phyloP scores from a whole-genome alignment of 2,888 invertebrate species.

The Ormyrus pomaceus region DNA sequence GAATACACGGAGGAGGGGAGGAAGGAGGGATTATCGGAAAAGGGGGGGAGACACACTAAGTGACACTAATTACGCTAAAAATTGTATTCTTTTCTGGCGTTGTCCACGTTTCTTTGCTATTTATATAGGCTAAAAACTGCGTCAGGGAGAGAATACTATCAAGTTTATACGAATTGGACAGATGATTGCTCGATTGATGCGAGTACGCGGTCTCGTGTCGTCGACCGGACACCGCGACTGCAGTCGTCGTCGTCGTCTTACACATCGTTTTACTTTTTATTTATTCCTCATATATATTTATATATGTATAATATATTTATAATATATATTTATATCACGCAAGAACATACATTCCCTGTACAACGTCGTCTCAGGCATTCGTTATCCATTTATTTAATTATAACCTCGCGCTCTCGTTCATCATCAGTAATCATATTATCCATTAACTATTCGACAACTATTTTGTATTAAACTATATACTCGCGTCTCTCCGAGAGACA shows the following conservation, averaged over 20 bases:
- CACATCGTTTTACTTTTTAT: conserved; percentile 36
- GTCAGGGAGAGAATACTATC: conserved; percentile 68
- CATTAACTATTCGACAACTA: conserved; percentile 58
- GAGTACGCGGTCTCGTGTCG: conserved; percentile 51
- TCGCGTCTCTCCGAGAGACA: conserved; percentile 57
- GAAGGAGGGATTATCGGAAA: neutral
- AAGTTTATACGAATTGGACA: conserved; percentile 72
- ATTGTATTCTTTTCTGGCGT: conserved; percentile 47
- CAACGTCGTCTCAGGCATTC: conserved; percentile 53
- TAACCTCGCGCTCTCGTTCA: conserved; percentile 18
- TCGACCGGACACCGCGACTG: conserved; percentile 18
- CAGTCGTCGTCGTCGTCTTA: conserved; percentile 57
- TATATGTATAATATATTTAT: conserved; percentile 22
- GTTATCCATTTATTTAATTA: too few relatives aligned
- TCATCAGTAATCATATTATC: conserved; percentile 4
- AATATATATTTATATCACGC: conserved; percentile 56
- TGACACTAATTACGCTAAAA: conserved; percentile 68
- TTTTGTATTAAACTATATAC: conserved; percentile 58
- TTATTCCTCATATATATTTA: conserved; percentile 47
- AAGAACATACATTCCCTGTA: conserved; percentile 60
- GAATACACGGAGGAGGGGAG: conserved; percentile 53
- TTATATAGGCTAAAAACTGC: conserved; percentile 66
- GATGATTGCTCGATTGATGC: conserved; percentile 68
- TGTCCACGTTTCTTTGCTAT: conserved; percentile 20
- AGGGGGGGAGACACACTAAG: conserved; percentile 64